A percentile compares a stretch with the other conserved stretches of the same genome.
Conservation (phyloP, 2,888 invertebrate genomes). For the Campopleginae sp. region DNA sequence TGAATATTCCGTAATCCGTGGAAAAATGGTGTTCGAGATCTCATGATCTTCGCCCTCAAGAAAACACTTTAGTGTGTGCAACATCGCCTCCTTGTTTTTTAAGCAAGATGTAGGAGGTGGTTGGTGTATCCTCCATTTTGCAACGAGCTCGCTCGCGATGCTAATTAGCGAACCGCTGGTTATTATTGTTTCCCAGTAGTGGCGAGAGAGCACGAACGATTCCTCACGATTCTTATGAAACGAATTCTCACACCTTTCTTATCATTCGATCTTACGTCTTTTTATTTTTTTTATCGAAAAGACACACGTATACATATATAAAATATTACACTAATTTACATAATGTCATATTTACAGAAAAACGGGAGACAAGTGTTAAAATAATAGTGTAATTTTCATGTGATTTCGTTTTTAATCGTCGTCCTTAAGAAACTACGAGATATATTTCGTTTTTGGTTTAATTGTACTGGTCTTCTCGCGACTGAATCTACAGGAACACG, state of each 20-base stretch:
- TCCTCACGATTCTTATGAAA: constrained; percentile 77
- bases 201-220: constrained; percentile 25
- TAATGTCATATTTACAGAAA: constrained; percentile 76
- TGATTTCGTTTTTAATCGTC: background rate
- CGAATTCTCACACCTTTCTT: constrained; percentile 81
- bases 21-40: constrained; percentile 77
- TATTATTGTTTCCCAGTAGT: constrained; percentile 66
- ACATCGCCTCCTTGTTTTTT: constrained; percentile 25
- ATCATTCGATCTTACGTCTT: constrained; percentile 71
- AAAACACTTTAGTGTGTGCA: constrained; percentile 35
- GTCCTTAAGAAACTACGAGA: constrained; percentile 21
- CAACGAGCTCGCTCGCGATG: constrained; percentile 72
- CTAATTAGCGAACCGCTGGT: constrained; percentile 78
- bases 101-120: constrained; percentile 1
- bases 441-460: constrained; percentile 39
- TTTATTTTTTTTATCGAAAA: constrained; percentile 76
- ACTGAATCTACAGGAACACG: constrained; percentile 52
- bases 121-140: constrained; percentile 53
- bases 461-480: constrained; percentile 53
- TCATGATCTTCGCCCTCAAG: constrained; percentile 77
- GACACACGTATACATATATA: constrained; percentile 66
- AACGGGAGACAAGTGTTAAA: background rate
- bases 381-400: constrained; percentile 23
- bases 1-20: constrained; percentile 73
- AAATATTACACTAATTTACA: constrained; percentile 78